Evolutionary conservation across 53 echinoderm and acorn worm species (phyloP).

Genomic region (Actinopyga echinites): DNA sequence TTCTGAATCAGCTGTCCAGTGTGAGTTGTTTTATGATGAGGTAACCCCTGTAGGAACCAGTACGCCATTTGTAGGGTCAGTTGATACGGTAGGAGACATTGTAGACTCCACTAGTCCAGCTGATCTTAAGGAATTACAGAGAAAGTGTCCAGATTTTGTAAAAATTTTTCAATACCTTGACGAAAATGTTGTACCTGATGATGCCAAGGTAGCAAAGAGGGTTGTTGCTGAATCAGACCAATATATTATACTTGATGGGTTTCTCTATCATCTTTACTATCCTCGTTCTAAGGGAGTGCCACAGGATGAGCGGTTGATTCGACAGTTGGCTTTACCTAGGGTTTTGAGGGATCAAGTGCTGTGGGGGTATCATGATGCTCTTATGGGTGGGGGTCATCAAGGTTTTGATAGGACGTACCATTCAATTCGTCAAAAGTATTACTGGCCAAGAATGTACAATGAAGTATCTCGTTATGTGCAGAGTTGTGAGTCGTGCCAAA

Average conservation of each 20-base stretch:
- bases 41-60: background rate
- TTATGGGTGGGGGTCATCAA: constrained; percentile 18
- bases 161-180: background rate
- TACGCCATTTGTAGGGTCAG: background rate
- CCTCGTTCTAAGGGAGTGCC: constrained; percentile 22
- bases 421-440: constrained; percentile 24
- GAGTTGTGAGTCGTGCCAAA: constrained; percentile 43
- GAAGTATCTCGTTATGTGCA: constrained; percentile 44
- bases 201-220: background rate
- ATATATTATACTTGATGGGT: constrained; percentile 3
- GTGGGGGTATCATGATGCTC: constrained; percentile 7
- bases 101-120: background rate
- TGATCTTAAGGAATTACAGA: background rate
- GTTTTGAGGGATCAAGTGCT: background rate
- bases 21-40: constrained; percentile 1
- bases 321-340: background rate
- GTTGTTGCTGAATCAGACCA: constrained; percentile 23
- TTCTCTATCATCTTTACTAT: background rate
- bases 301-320: background rate
- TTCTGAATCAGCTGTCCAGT: background rate
- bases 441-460: constrained; percentile 29
- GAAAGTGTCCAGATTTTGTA: constrained; percentile 8
- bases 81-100: background rate
- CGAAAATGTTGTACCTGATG: background rate
- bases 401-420: constrained; percentile 32